Evolutionary conservation across 2,113 vertebrate genomes (phyloP), one percentile per base, ranked within the genome.

Genomic region (Hydrochoerus hydrochaeris): DNA sequence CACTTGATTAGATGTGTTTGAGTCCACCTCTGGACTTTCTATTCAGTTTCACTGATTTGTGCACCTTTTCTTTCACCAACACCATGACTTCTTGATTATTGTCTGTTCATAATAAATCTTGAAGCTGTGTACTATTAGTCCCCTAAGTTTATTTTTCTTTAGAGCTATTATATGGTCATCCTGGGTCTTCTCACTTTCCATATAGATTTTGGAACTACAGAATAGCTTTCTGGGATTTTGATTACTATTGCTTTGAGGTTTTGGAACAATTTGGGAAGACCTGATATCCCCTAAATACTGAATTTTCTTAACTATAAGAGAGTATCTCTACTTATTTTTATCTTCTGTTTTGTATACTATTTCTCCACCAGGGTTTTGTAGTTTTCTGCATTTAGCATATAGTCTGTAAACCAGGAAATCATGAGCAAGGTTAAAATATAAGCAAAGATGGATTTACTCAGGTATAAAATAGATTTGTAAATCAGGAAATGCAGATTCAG

Each of bases 301-400:
- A 88, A 13, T 44, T 58, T 82, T 78, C 62, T 49, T 88, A 14
- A 88, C 41, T 35, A 26, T 63, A 41, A 93, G 32, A 87, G 57
- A 86, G 78, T 20, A 81, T 69, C 41, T 78, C 90, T 38, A 58
- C 32, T 69, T 54, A 44, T 86, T 78, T 60, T 57, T 5, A 78
- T 78, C 6, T 75, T 81, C 62, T 78, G 49, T 35, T 94, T 95
- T 5, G 78, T 78, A 4, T 75, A 73, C 67, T 78, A 57, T 35
- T 94, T 95, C 30, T 87, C 8, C 57, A 86, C n/a, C 24, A 78
- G 73, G 80, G 58, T 83, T 92, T 80, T 77, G 7, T 46, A n/a
- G 52, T 69, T 77, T 95, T 90, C 81, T 92, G 10, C 6, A n/a
- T 83, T 78, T 26, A 35, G 16, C 9, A n/a, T 83, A 78, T 20